Base-by-base conservation (phyloP, 2,113 vertebrate species). In the Cygnus buccinator region DNA sequence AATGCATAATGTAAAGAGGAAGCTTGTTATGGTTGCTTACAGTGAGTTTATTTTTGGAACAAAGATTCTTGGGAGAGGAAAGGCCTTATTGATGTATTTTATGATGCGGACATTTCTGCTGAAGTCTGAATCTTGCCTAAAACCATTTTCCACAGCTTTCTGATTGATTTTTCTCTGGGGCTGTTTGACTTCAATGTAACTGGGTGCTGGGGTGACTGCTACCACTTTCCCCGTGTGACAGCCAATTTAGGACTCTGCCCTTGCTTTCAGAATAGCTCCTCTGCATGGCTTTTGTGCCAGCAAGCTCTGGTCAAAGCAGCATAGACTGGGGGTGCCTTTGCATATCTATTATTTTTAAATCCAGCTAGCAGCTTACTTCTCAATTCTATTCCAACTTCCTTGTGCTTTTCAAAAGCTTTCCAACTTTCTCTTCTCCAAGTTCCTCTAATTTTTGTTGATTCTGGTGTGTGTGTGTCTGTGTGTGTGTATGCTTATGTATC, bases 61-160 rank as follows among this genome's bases (percentile, higher is more conserved):
- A 41, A 78, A 48, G 78, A 35, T 23, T 91, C 3, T 50, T 72
- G 41, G 46, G 66, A 83, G 25, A 61, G 81, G 9, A 71, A 29
- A 94, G 44, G 1, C 9, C 23, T 80, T 90, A 73, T 76, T 92
- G 93, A 87, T 94, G 21, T 37, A 3, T 46, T 8, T 48, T 80
- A 39, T 37, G 62, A 72, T 48, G 26, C 33, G 12, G 55, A 22
- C 10, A 9, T 28, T 83, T 94, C 82, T 90, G 75, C 79, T 76
- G 79, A 59, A 75, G 37, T 65, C 62, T 90, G 44, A 55, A 70
- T 87, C 39, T 96, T 87, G 95, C 95, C 96, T 85, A 23, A 66
- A 96, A 83, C 85, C 74, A 95, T 95, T 95, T 97, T 97, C 96
- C 94, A 89, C 8, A 57, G 28, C 67, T 82, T 91, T 87, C 44